phyloP scores from a whole-genome alignment of 2,888 invertebrate species.

The Ferrisia virgata region DNA sequence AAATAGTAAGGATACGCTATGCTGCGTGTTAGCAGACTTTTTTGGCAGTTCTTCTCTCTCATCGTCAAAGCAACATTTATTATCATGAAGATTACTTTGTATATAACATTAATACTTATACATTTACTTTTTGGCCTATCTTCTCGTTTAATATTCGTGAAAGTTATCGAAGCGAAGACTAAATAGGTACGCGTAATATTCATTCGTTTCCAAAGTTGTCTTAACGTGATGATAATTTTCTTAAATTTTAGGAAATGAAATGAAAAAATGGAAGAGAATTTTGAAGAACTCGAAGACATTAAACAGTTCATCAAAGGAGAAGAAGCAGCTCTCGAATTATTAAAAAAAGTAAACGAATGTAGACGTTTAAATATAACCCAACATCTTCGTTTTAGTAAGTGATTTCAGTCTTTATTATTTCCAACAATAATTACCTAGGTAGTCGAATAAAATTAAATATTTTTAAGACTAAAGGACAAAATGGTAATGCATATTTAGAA shows the following conservation, averaged over 20 bases:
- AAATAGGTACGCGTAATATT: not conserved
- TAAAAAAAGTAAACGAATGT: slow-evolving; percentile 8
- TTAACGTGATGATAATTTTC: not conserved
- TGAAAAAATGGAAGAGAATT: slow-evolving; percentile 20
- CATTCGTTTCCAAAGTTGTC: not conserved
- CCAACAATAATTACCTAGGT: no score
- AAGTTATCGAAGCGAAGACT: not conserved
- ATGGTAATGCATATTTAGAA: no score
- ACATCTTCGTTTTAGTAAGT: slow-evolving; percentile 9
- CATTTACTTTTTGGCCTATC: not conserved
- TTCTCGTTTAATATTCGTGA: not conserved
- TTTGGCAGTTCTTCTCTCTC: not conserved
- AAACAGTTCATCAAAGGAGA: slow-evolving; percentile 30
- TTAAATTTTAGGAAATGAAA: not conserved
- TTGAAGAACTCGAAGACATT: slow-evolving; percentile 9
- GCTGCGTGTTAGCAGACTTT: not conserved
- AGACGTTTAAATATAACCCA: slow-evolving; percentile 6
- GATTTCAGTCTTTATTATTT: no score
- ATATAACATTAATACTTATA: not conserved
- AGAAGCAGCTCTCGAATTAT: slow-evolving; percentile 9
- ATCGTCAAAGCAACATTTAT: not conserved
- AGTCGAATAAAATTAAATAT: no score
- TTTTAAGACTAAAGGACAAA: no score
- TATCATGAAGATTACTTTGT: not conserved
- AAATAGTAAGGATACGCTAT: not conserved